Evolutionary conservation across 2,888 invertebrate genomes (phyloP).

Genomic region (Athrips mouffetella): DNA sequence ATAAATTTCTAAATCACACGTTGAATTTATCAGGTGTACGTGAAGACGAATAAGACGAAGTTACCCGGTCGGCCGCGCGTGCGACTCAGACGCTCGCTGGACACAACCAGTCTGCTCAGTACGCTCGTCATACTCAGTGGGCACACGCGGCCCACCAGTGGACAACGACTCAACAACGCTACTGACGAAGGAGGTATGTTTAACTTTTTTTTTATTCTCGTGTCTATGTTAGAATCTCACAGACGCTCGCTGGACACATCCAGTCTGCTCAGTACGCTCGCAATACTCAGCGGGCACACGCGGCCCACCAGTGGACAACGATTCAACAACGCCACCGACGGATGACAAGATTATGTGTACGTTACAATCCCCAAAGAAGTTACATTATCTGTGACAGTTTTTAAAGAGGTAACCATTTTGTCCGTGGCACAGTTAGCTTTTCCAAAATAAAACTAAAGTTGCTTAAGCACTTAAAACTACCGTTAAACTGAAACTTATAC

Average conservation of each 20-base stretch:
- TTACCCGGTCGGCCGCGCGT: slow-evolving; percentile 15
- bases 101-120: slow-evolving; percentile 36
- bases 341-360: slow-evolving; percentile 20
- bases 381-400: no score
- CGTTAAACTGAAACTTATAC: no score
- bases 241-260: slow-evolving; percentile 27
- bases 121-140: slow-evolving; percentile 61
- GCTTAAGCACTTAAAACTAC: no score
- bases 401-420: no score
- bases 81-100: slow-evolving; percentile 49
- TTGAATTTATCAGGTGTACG: slow-evolving; percentile 48
- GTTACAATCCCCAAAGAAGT: no score
- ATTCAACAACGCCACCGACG: slow-evolving; percentile 51
- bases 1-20: no score
- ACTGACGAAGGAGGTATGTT: slow-evolving; percentile 47
- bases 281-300: slow-evolving; percentile 51
- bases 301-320: slow-evolving; percentile 40
- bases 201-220: not conserved
- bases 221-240: no score
- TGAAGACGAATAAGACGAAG: slow-evolving; percentile 37
- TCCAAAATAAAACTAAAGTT: no score
- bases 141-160: slow-evolving; percentile 41
- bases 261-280: slow-evolving; percentile 51
- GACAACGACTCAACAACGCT: slow-evolving; percentile 42
- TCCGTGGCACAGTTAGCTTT: no score